These are phyloP conservation scores for Pseudopipra pipra DNA, from an alignment of 2,113 vertebrate genomes.

Conservation along the genomic window DNA sequence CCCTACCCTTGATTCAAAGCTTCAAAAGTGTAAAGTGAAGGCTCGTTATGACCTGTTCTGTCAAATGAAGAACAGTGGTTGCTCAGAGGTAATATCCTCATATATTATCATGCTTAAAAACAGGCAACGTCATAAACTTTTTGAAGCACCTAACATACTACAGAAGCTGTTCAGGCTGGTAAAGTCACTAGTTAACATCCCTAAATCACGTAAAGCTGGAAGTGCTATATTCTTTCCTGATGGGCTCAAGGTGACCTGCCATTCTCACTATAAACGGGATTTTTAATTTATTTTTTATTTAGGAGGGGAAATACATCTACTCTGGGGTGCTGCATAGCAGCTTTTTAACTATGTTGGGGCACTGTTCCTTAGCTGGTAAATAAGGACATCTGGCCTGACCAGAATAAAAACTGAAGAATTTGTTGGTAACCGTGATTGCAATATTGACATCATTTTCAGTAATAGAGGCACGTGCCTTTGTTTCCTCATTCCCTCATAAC, in stretches of 20 bases:
- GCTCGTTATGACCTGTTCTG: conserved; percentile 16
- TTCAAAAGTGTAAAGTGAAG: conserved; percentile 16
- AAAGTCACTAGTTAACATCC: conserved; percentile 11
- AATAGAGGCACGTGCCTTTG: fast-evolving
- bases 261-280: not conserved
- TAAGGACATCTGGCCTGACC: not conserved
- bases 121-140: conserved; percentile 32
- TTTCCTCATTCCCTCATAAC: not conserved
- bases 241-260: conserved; percentile 17
- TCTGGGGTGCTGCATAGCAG: not conserved
- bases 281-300: not conserved
- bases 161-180: not conserved
- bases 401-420: not conserved
- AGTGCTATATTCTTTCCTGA: not conserved
- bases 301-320: not conserved
- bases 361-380: not conserved
- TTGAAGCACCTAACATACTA: conserved; percentile 3
- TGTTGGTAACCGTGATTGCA: not conserved
- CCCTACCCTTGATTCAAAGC: conserved; percentile 25
- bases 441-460: not conserved
- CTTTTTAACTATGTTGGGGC: not conserved
- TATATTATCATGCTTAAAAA: conserved; percentile 41
- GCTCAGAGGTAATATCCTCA: conserved; percentile 24
- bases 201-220: conserved; percentile 22
- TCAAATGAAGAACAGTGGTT: conserved; percentile 33